Evolutionary conservation across 2,797 vertebrate species (phyloP).

Genomic region (Botia almorhae): DNA sequence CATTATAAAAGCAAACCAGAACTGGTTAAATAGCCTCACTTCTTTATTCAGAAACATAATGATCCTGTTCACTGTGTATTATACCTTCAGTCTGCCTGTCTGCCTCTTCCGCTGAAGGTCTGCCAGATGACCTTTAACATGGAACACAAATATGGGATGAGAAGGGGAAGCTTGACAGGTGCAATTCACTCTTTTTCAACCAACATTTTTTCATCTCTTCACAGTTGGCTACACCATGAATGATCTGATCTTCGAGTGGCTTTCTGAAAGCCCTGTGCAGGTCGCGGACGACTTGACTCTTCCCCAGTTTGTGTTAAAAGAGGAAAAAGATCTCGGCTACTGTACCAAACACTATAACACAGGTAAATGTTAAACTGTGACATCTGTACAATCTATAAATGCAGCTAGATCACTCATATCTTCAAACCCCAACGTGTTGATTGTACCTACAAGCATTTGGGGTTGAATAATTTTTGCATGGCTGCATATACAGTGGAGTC

Average conservation of each 20-base stretch:
- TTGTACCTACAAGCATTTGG: not conserved
- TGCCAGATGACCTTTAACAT: slow-evolving; percentile 68
- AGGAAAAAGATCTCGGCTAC: slow-evolving; percentile 92
- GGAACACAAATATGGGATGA: slow-evolving; percentile 57
- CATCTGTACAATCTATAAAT: not conserved
- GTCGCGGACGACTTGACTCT: slow-evolving; percentile 93
- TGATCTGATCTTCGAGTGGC: slow-evolving; percentile 93
- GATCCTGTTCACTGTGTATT: slow-evolving; percentile 51
- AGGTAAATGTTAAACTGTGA: slow-evolving; percentile 69
- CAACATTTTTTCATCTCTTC: slow-evolving; percentile 41
- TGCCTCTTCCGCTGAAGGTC: slow-evolving; percentile 54
- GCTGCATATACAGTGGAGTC: no score
- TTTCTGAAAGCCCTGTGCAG: slow-evolving; percentile 88
- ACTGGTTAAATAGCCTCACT: slow-evolving; percentile 9
- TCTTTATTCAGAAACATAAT: slow-evolving; percentile 55
- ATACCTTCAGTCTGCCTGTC: slow-evolving; percentile 63
- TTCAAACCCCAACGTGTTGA: not conserved
- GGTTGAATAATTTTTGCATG: not conserved
- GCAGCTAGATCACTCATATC: not conserved
- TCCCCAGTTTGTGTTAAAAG: slow-evolving; percentile 91
- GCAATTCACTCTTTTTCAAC: slow-evolving; percentile 7
- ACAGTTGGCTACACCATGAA: slow-evolving; percentile 97
- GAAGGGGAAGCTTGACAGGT: slow-evolving; percentile 57
- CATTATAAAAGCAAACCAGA: slow-evolving; percentile 3
- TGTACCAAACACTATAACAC: slow-evolving; percentile 96